Evolutionary conservation across 2,797 vertebrate species (phyloP).

Genomic region (Tamandua tetradactyla): DNA sequence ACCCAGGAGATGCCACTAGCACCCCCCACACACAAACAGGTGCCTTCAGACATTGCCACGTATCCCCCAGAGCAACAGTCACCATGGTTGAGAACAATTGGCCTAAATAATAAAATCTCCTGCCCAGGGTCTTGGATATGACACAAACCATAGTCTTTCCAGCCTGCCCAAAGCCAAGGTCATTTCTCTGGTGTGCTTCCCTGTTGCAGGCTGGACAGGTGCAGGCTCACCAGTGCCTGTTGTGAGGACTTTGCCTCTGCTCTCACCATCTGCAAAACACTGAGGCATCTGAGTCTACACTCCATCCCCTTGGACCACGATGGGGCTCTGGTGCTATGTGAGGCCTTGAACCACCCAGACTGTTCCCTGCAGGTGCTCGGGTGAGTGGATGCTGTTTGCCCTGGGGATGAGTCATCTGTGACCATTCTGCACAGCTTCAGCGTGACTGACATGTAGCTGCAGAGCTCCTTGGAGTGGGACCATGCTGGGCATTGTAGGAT

Average conservation of each 20-base stretch:
- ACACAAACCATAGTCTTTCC: fast-evolving
- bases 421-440: fast-evolving
- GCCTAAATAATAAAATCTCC: fast-evolving
- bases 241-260: neutral
- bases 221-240: neutral
- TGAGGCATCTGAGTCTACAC: conserved; percentile 9
- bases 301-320: neutral
- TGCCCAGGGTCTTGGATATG: neutral
- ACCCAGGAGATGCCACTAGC: neutral
- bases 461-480: neutral
- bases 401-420: fast-evolving
- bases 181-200: neutral
- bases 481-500: neutral
- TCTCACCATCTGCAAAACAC: neutral
- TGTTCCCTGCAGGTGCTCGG: conserved; percentile 11
- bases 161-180: neutral
- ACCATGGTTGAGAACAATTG: neutral
- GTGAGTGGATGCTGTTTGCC: neutral
- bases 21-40: too few relatives aligned
- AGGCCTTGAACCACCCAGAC: neutral
- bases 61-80: neutral
- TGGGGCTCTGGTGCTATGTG: neutral
- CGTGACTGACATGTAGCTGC: fast-evolving
- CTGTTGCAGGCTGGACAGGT: conserved; percentile 12
- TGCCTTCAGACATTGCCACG: neutral